A percentile compares a stretch with the other conserved stretches of the same genome.
These are phyloP conservation scores for Acrobasis consociella DNA, from an alignment of 2,888 invertebrate genomes.

Conservation along the genomic window DNA sequence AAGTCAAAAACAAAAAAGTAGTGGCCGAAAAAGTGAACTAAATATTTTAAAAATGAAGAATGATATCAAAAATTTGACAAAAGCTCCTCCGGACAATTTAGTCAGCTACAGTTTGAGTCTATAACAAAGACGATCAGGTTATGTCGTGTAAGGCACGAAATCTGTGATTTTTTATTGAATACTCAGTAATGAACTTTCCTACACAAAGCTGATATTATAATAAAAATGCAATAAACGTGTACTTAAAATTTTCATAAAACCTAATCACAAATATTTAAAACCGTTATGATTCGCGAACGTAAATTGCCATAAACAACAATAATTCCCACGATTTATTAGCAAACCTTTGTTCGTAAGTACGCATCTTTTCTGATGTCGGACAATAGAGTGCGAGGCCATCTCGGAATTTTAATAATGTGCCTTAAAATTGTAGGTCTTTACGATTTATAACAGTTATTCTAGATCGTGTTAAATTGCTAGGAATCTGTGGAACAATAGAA, in stretches of 20 bases:
- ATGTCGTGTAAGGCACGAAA: no score
- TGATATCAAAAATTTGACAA: no score
- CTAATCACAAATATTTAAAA: not conserved
- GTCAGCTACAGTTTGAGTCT: no score
- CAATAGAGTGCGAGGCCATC: slow-evolving; percentile 9
- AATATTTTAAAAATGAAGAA: no score
- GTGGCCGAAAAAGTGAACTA: no score
- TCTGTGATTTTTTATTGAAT: no score
- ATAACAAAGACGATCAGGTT: no score
- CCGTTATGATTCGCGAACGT: not conserved
- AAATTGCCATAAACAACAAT: slow-evolving; percentile 2
- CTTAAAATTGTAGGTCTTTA: slow-evolving; percentile 9
- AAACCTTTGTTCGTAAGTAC: slow-evolving; percentile 16
- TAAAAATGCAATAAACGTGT: not conserved
- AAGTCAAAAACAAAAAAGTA: no score
- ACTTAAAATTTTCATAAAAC: not conserved
- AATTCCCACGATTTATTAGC: slow-evolving; percentile 14
- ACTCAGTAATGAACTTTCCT: no score
- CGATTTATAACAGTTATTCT: slow-evolving; percentile 5
- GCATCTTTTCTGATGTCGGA: slow-evolving; percentile 6
- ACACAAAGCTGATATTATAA: no score
- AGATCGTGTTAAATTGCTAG: not conserved
- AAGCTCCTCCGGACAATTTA: no score
- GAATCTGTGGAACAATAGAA: slow-evolving; percentile 11
- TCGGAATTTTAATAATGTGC: slow-evolving; percentile 3